Conservation (phyloP, 2,888 invertebrate genomes). For the Eremobia ochroleuca region DNA sequence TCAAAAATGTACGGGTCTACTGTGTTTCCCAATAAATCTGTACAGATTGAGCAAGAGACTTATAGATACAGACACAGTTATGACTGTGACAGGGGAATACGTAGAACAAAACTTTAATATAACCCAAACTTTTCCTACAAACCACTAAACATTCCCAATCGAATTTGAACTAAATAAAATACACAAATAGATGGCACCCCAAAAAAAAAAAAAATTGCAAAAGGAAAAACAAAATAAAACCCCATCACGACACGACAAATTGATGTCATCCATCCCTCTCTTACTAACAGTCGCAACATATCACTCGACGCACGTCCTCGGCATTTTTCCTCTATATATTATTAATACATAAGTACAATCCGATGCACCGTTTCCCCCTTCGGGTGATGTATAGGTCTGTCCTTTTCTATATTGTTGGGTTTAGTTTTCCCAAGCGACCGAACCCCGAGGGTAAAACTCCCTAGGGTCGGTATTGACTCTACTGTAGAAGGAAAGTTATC, state of each 20-base stretch:
- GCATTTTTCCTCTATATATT: constrained; percentile 91
- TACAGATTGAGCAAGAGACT: background rate
- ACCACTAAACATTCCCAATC: constrained; percentile 46
- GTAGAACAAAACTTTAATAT: constrained; percentile 1
- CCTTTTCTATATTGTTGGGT: constrained; percentile 91
- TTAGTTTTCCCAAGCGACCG: constrained; percentile 91
- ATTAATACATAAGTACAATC: constrained; percentile 90
- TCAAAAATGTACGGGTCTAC: no score
- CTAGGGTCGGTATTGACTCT: constrained; percentile 91
- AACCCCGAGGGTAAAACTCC: constrained; percentile 90
- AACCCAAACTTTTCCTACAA: constrained; percentile 19
- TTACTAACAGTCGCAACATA: constrained; percentile 90
- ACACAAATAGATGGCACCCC: constrained; percentile 68
- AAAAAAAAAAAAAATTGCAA: constrained; percentile 80
- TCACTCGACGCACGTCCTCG: constrained; percentile 90
- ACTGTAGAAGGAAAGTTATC: constrained; percentile 91
- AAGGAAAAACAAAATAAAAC: constrained; percentile 90
- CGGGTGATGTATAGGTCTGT: constrained; percentile 78
- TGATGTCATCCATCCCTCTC: constrained; percentile 91
- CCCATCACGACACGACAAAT: constrained; percentile 91
- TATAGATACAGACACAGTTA: background rate
- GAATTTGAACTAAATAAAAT: constrained; percentile 63
- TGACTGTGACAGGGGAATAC: background rate
- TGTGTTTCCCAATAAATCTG: background rate
- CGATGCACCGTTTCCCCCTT: constrained; percentile 82